Base-by-base conservation (phyloP, 2,797 vertebrate species). In the Gobio occitaniae region DNA sequence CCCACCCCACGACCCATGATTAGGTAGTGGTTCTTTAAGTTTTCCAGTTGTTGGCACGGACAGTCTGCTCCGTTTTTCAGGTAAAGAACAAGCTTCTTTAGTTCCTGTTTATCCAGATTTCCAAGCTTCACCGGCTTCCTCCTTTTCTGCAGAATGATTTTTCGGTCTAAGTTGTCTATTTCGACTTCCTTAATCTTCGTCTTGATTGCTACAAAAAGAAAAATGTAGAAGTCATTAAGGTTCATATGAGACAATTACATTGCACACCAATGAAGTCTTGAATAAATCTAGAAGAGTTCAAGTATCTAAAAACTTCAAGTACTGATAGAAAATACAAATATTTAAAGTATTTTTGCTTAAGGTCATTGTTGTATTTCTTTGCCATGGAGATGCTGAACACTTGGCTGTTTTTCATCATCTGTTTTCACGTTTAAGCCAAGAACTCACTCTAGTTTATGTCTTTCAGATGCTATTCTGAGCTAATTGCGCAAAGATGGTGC, bases 1-100 rank as follows among this genome's bases (percentile, higher is more conserved):
- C 97, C 97, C 90, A 97, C 97, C 91, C 96, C 96, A 61, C 98
- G 97, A 65, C 97, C 98, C 97, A 99, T 97, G 92, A 99, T 97
- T 88, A 99, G 96, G 87, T 98, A 98, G 80, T 89, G 90, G 91
- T 94, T 95, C 63, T 77, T 89, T 4, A 96, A 93, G 93, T 97
- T 96, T 88, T 99, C 97, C 89, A 99, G 95, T 92, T 99, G 98
- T 84, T 97, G 97, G 90, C 98, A 99, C 69, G 96, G 96, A 86
- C 98, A 99, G 90, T 97, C 96, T 0, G 97, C 97, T 0, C 98
- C 98, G 0, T 99, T 99, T 93, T 98, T 99, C 84, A 99, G 92
- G 90, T 96, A 96, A 77, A 99, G 90, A 78, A 97, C 96, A n/a
- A 99, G 92, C 89, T 97, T 96, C 93, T 96, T 97, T 87, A 96